Evolutionary conservation across 2,113 vertebrate species (phyloP).

Genomic region (human (Homo sapiens)): GRCh38 chr2:104663501-104664000

Average conservation of each 20-base stretch:
- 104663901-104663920: not conserved
- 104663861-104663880: slow-evolving; percentile 28
- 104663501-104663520: slow-evolving; percentile 70
- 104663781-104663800: not conserved
- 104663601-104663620: slow-evolving; percentile 48
- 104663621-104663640: slow-evolving; percentile 40
- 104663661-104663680: not conserved
- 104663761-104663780: not conserved
- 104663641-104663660: slow-evolving; percentile 33
- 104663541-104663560: slow-evolving; percentile 66
- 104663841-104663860: not conserved
- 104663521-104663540: slow-evolving; percentile 67
- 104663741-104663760: not conserved
- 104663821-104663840: not conserved
- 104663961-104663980: not conserved
- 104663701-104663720: not conserved
- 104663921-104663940: not conserved
- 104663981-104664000: not conserved
- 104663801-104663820: not conserved
- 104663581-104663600: slow-evolving; percentile 20
- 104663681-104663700: not conserved
- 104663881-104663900: not conserved
- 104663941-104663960: not conserved
- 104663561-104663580: slow-evolving; percentile 62
- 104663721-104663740: slow-evolving; percentile 1